Evolutionary conservation across 2,888 invertebrate genomes (phyloP).

Genomic region (Deilephila elpenor): DNA sequence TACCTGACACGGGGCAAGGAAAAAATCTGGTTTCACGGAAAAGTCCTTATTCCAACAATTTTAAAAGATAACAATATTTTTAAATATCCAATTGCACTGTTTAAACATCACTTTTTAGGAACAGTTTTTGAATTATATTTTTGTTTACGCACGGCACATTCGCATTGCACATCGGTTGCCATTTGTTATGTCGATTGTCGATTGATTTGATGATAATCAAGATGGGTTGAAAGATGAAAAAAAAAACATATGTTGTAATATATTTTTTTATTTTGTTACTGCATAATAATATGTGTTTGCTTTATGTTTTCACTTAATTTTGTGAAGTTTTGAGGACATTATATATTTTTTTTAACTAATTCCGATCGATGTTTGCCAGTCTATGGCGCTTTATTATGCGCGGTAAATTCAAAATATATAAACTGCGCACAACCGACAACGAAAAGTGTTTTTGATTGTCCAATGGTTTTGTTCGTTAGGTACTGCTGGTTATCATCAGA

Average conservation of each 20-base stretch:
- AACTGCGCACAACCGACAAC: no score
- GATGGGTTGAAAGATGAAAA: constrained; percentile 22
- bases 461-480: no score
- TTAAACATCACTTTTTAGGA: background rate
- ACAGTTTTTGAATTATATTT: constrained; percentile 17
- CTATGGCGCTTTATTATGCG: background rate
- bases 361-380: background rate
- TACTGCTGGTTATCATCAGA: no score
- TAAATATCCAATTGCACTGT: constrained; percentile 14
- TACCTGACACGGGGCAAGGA: constrained; percentile 21
- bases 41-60: background rate
- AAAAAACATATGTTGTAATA: background rate
- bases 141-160: constrained; percentile 52
- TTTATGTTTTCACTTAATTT: no score
- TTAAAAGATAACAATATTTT: background rate
- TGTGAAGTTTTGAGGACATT: no score
- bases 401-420: background rate
- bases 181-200: constrained; percentile 46
- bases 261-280: background rate
- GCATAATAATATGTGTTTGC: background rate
- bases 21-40: background rate
- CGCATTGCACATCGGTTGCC: constrained; percentile 34
- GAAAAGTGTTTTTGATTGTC: no score
- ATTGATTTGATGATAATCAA: constrained; percentile 48
- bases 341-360: background rate